These are phyloP conservation scores for Drosophila bocki DNA, from an alignment of 1,140 invertebrate species.

Conservation along the genomic window DNA sequence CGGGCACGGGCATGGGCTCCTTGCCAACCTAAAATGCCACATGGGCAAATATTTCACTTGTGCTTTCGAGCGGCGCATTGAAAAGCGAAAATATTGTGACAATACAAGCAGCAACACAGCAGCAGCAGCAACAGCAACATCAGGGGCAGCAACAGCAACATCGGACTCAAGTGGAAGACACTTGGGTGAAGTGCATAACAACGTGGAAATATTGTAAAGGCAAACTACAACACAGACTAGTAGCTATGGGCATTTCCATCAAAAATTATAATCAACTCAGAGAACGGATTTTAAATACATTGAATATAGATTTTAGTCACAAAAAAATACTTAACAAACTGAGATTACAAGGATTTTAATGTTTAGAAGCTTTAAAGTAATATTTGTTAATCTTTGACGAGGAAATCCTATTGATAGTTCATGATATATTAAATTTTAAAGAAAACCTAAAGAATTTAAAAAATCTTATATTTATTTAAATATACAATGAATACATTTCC, in stretches of 20 bases:
- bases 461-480: not conserved
- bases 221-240: conserved; percentile 59
- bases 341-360: not conserved
- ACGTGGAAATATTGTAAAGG: conserved; percentile 78
- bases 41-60: conserved; percentile 81
- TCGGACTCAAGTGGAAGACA: conserved; percentile 56
- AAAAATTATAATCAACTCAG: not conserved
- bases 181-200: conserved; percentile 80
- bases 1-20: conserved; percentile 14
- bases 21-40: conserved; percentile 75
- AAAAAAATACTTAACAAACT: not conserved
- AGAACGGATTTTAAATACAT: not conserved
- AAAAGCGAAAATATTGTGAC: conserved; percentile 84
- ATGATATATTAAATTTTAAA: not conserved
- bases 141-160: conserved; percentile 37
- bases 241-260: not conserved
- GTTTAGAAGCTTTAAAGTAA: not conserved
- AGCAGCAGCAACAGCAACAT: conserved; percentile 28
- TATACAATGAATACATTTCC: too few species aligned
- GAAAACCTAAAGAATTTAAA: not conserved
- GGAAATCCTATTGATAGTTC: not conserved
- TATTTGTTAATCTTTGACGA: not conserved
- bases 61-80: conserved; percentile 78
- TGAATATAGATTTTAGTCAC: not conserved
- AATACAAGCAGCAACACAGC: conserved; percentile 60